Evolutionary conservation across 2,113 vertebrate genomes (phyloP).

Genomic region (Zosterops lateralis): DNA sequence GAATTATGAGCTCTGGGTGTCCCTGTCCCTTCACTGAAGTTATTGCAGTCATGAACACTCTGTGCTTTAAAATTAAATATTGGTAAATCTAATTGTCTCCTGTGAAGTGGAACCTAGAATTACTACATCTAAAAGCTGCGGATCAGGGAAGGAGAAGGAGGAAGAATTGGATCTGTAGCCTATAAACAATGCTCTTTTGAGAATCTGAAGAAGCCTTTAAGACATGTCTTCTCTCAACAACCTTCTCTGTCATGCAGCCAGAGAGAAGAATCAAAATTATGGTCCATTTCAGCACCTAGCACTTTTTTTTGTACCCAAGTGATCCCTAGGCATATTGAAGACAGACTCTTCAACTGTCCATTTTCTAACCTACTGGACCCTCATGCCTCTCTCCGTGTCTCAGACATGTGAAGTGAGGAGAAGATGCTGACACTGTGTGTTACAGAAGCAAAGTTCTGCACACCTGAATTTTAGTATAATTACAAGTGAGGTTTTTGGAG

Average conservation of each 20-base stretch:
- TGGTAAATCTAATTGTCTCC: constrained; percentile 69
- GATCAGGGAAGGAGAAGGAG: neutral
- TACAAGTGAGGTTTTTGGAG: neutral
- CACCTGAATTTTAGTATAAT: neutral
- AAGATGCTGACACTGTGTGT: neutral
- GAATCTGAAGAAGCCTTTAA: constrained; percentile 31
- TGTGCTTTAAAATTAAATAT: constrained; percentile 68
- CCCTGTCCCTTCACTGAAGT: neutral
- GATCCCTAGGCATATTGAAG: neutral
- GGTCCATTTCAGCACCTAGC: neutral
- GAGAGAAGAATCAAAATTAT: constrained; percentile 36
- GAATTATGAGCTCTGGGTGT: constrained; percentile 45
- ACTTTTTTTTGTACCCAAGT: neutral
- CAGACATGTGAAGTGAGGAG: neutral
- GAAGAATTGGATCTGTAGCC: neutral
- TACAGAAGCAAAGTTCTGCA: neutral
- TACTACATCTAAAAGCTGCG: constrained; percentile 27
- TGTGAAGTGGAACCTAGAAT: constrained; percentile 50
- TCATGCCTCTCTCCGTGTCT: neutral
- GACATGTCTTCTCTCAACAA: constrained; percentile 32
- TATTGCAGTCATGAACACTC: constrained; percentile 48
- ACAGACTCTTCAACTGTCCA: neutral
- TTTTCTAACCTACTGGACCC: neutral
- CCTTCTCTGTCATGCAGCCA: constrained; percentile 17
- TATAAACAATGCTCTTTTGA: constrained; percentile 56